phyloP scores from a whole-genome alignment of 2,888 invertebrate species.

The Pterostichus niger region DNA sequence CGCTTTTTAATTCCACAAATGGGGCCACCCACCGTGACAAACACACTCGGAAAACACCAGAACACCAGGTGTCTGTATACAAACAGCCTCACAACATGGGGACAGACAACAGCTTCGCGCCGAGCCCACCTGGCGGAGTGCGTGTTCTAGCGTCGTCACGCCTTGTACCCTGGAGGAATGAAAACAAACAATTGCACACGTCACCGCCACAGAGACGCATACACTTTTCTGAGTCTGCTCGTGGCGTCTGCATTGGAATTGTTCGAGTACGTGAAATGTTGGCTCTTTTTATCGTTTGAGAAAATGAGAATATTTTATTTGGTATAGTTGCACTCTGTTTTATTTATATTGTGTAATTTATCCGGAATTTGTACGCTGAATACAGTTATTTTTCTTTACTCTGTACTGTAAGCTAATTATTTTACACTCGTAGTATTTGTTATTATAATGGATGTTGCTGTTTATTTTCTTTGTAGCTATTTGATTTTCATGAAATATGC shows the following conservation, averaged over 20 bases:
- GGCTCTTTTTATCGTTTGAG: not conserved
- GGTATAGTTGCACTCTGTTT: no score
- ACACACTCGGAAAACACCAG: not conserved
- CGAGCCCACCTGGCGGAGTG: not conserved
- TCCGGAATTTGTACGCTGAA: no score
- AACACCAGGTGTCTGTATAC: conserved; percentile 1
- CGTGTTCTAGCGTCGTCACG: conserved; percentile 7
- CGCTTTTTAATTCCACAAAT: conserved; percentile 1
- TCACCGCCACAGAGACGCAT: not conserved
- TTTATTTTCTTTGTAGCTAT: no score
- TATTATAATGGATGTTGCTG: no score
- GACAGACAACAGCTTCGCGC: not conserved
- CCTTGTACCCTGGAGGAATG: conserved; percentile 3
- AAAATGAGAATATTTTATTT: no score
- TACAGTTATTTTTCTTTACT: no score
- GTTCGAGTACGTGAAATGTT: not conserved
- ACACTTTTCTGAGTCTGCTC: not conserved
- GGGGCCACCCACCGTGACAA: not conserved
- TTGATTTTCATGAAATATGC: no score
- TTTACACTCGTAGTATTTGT: no score
- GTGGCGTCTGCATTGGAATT: not conserved
- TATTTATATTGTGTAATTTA: no score
- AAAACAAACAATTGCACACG: conserved; percentile 26
- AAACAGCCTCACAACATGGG: not conserved
- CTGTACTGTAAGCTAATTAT: no score